A percentile compares a stretch with the other conserved stretches of the same genome.
Conservation (phyloP, 2,797 vertebrate species). For the Tolypeutes matacus region DNA sequence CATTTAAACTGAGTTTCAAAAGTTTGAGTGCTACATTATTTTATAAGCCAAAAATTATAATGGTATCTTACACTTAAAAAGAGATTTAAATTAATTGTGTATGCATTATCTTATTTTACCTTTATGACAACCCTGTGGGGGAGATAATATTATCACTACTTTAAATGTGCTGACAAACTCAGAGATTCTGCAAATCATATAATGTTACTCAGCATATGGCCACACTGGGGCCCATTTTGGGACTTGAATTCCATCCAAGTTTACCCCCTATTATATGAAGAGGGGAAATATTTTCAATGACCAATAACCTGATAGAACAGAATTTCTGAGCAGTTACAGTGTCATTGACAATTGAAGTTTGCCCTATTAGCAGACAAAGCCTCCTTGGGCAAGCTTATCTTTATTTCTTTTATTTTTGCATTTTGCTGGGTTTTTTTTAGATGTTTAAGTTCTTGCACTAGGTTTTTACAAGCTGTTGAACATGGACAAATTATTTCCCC, state of each 20-base stretch:
- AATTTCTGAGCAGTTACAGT: not conserved
- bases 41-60: not conserved
- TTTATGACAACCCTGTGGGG: not conserved
- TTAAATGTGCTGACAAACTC: not conserved
- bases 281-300: not conserved
- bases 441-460: too few relatives aligned
- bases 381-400: too few relatives aligned
- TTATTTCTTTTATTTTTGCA: too few relatives aligned
- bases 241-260: not conserved
- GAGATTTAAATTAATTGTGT: not conserved
- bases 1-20: constrained; percentile 66
- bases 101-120: not conserved
- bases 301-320: not conserved
- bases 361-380: too few relatives aligned
- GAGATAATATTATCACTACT: not conserved
- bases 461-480: too few relatives aligned
- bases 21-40: not conserved
- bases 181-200: not conserved
- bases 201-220: not conserved
- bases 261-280: not conserved
- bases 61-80: not conserved
- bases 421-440: too few relatives aligned
- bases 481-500: too few relatives aligned
- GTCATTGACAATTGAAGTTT: too few relatives aligned
- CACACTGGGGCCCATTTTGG: not conserved